Percentiles rank a stretch among this genome's conserved stretches.
Evolutionary conservation across 2,797 vertebrate genomes (phyloP).

Genomic region (Huso huso): DNA sequence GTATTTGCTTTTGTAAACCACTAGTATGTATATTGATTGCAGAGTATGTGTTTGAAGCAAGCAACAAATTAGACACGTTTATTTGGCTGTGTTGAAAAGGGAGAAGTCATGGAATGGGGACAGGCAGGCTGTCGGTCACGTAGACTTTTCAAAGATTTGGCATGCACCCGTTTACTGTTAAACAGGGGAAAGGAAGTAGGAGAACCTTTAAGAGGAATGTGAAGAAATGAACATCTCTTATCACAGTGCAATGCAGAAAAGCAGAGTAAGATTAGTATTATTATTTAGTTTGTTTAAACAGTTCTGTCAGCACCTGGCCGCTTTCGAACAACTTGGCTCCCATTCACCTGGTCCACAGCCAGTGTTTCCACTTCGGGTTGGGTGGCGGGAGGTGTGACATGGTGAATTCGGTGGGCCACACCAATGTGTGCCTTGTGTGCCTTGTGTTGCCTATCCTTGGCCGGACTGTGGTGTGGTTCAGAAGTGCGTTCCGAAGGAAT

Average conservation of each 20-base stretch:
- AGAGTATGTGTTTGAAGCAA: conserved; percentile 51
- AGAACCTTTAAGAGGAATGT: conserved; percentile 32
- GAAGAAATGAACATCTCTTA: conserved; percentile 17
- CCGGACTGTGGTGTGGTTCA: conserved; percentile 61
- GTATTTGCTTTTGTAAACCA: conserved; percentile 32
- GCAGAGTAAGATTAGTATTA: conserved; percentile 18
- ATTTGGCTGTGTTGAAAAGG: conserved; percentile 52
- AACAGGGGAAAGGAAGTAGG: conserved; percentile 20
- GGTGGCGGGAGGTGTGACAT: conserved; percentile 39
- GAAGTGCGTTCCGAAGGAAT: conserved; percentile 68
- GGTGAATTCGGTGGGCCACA: conserved; percentile 87
- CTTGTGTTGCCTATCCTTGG: conserved; percentile 73
- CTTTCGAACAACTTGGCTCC: conserved; percentile 78
- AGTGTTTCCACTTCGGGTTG: conserved; percentile 78
- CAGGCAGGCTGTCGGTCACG: conserved; percentile 28
- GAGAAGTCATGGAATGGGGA: conserved; percentile 20
- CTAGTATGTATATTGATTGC: conserved; percentile 29
- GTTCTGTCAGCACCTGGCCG: conserved; percentile 88
- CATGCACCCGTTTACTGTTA: conserved; percentile 49
- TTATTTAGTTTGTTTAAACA: conserved; percentile 61
- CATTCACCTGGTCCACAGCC: conserved; percentile 85
- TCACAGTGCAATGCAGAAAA: not conserved
- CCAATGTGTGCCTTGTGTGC: conserved; percentile 64
- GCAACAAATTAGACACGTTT: conserved; percentile 54
- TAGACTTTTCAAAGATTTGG: conserved; percentile 50